Base-by-base conservation (phyloP, 2,888 invertebrate genomes). In the Tenthredo scrophulariae region DNA sequence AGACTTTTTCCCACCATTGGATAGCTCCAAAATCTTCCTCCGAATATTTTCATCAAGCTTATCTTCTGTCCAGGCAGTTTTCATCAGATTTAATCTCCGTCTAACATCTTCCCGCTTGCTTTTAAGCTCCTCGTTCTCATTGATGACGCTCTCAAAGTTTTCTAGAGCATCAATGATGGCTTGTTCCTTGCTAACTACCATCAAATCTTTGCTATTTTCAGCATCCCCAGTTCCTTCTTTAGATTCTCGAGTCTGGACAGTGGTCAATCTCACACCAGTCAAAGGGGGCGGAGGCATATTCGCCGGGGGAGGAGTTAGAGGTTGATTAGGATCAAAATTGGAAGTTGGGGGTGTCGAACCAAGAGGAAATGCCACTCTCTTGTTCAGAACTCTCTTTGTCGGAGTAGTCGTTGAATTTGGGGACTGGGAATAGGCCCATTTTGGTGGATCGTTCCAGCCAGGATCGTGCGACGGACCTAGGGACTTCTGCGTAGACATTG, bases 11-110 rank as follows among this genome's bases (percentile, higher is more conserved):
- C 90, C 92, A 96, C 96, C 95, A 93, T 93, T 89, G n/a, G 95
- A 94, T 86, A 96, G 92, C 84, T 94, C 93, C 85, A 93, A 93
- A 93, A 96, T 93, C 89, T 94, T 94, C 54, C 91, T 86, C 87
- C 95, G 94, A 87, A 96, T 93, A 86, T 89, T 91, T 58, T 90
- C 89, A 88, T 94, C 94, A 67, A 96, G 90, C 92, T 95, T 95
- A 54, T 94, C 94, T 89, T 93, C 94, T 5, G 88, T 88, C 96
- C 96, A 96, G 94, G 95, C 94, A 18, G 93, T 93, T 89, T 94
- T 95, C 95, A 96, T 94, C 2, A 94, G 90, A 84, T 91, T 92
- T 87, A 96, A 91, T 91, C 95, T 94, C 88, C 94, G 95, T 88
- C 91, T 94, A 33, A 96, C 94, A 88, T 95, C 95, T 88, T 94